Evolutionary conservation across 2,797 vertebrate species (phyloP), one percentile per base, ranked within the genome.

Genomic region (Diplodus puntazzo): DNA sequence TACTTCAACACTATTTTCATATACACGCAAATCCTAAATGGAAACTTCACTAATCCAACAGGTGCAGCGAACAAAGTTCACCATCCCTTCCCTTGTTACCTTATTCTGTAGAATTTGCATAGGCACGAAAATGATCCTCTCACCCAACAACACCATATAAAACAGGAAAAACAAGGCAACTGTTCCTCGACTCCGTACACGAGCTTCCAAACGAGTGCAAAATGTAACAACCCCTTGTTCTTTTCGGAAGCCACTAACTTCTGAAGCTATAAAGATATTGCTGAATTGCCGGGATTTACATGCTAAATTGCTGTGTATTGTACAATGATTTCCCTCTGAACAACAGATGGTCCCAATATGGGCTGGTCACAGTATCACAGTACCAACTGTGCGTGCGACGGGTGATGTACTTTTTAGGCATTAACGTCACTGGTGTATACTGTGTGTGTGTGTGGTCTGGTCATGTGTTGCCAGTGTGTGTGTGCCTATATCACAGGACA

Each of bases 341-440:
- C 45, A 74, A 84, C 91, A 92, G 85, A 84, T 93, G 89, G 89
- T 82, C 72, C 64, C 87, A 88, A 91, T 86, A 90, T 91, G 91
- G 61, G 70, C 83, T 63, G 27, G 81, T 93, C 89, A 79, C 77
- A 85, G 76, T 81, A 86, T 66, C 72, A 71, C 62, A 87, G 69
- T 64, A 42, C 79, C 80, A 91, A 91, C 77, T 82, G 85, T 83
- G 88, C 80, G 5, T 89, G 82, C 85, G 78, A 87, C 54, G 60
- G 75, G 49, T 73, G 82, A 53, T 66, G 73, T 71, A 75, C 67
- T 77, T 62, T 89, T 55, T 61, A 21, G 82, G 80, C 73, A 85
- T 82, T 70, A 84, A 83, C 73, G 21, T 87, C 75, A 84, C 42
- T 64, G 30, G 17, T 75, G 71, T 80, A 70, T 80, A 73, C 69